Evolutionary conservation across 2,113 vertebrate species (phyloP), one percentile per base, ranked within the genome.

Genomic region (Scartelaos histophorus): DNA sequence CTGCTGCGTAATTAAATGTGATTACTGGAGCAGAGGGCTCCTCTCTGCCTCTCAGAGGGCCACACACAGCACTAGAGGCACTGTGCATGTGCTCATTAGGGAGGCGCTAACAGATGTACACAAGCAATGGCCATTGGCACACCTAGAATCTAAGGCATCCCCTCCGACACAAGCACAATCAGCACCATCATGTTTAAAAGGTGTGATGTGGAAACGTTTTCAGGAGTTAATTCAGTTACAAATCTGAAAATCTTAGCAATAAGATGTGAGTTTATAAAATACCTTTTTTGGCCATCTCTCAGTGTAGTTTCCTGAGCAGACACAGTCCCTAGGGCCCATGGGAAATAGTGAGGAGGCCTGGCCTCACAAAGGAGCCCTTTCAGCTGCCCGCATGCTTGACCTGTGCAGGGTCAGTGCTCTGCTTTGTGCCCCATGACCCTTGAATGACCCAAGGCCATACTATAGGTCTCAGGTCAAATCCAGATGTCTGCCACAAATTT

Each of bases 1-100:
- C 91, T 83, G 89, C 56, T 82, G 73, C 87, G 91, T 94, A 93
- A 94, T 94, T 94, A 94, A 94, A 94, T 92, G 92, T 93, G 93
- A 94, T 94, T 94, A 94, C 90, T 90, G 93, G 89, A 92, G 90
- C 90, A 92, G 90, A 89, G 87, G 89, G 87, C 81, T 89, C 53
- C 85, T 83, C 85, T 88, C 87, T 86, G 43, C 71, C 83, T 86
- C 91, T 90, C 87, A 69, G 80, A 86, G 90, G 90, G 90, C 90
- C 91, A 92, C 91, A 88, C 91, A 90, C 88, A 90, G 88, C 82
- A 89, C 80, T 86, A 85, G 73, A 90, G 88, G 88, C 86, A 79
- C 83, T 53, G 71, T 83, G 78, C 88, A 87, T 85, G 88, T 71
- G 70, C 90, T 90, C 91, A 91, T 90, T 92, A 89, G 88, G 85